Conservation (phyloP, 2,113 vertebrate genomes). For the Atrichornis clamosus region DNA sequence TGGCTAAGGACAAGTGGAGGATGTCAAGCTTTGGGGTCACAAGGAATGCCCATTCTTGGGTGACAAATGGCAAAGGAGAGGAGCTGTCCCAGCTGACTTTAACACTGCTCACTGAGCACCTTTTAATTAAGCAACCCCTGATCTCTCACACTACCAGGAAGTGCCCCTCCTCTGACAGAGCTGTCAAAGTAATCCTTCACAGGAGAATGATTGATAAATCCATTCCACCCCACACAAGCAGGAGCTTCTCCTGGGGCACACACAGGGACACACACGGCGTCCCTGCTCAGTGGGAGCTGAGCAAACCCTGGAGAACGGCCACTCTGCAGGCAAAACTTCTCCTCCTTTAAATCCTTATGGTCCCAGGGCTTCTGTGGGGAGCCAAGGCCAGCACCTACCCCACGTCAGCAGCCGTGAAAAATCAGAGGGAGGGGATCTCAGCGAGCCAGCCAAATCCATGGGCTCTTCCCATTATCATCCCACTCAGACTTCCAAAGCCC, state of each 20-base stretch:
- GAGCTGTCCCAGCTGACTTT: neutral
- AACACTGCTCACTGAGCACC: neutral
- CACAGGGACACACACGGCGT: fast-evolving
- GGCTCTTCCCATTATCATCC: conserved; percentile 9
- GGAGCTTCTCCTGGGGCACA: neutral
- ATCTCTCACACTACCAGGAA: neutral
- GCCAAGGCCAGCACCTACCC: neutral
- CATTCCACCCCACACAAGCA: neutral
- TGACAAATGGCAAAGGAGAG: neutral
- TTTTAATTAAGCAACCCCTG: neutral
- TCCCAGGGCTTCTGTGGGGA: neutral
- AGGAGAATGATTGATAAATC: neutral
- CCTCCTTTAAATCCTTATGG: neutral
- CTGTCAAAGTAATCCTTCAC: neutral
- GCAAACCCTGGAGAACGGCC: neutral
- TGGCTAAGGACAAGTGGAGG: neutral
- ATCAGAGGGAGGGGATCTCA: neutral
- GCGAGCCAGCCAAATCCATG: neutral
- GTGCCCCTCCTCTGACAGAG: neutral
- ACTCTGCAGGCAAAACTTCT: neutral
- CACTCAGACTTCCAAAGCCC: neutral
- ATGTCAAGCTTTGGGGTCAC: fast-evolving
- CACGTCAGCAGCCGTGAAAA: fast-evolving
- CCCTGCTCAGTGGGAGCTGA: neutral
- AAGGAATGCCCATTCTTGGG: neutral